phyloP scores from a whole-genome alignment of 2,113 vertebrate species.

The Pseudois nayaur region DNA sequence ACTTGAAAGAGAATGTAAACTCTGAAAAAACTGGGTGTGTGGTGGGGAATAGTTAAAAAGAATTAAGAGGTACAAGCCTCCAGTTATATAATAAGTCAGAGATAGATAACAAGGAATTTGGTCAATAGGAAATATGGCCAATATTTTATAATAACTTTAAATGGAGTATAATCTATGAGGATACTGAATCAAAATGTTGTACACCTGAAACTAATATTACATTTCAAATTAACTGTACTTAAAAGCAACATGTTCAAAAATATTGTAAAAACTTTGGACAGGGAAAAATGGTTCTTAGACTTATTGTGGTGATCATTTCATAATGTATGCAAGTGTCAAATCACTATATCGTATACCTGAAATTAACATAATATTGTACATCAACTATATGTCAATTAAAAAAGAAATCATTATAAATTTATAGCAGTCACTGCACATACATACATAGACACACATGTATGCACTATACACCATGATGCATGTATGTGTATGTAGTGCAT shows the following conservation, averaged over 20 bases:
- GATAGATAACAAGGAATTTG: not conserved
- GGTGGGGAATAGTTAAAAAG: not conserved
- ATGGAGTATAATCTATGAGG: not conserved
- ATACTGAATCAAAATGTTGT: not conserved
- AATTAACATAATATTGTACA: not conserved
- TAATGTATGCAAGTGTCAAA: not conserved
- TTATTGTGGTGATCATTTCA: not conserved
- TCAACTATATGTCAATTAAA: not conserved
- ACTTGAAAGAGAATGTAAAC: not conserved
- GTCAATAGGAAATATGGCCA: not conserved
- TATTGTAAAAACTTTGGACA: not conserved
- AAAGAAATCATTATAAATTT: not conserved
- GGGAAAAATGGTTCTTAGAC: not conserved
- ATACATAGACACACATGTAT: not conserved
- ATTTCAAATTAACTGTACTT: not conserved
- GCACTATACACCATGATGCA: not conserved
- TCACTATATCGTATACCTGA: not conserved
- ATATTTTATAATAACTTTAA: not conserved
- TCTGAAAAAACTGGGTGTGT: not conserved
- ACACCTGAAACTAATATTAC: not conserved
- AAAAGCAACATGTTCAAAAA: not conserved
- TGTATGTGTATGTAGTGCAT: not conserved
- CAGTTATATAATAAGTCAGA: not conserved
- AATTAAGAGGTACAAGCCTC: not conserved
- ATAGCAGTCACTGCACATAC: not conserved